Conservation (phyloP, 2,797 vertebrate genomes). For the Tamandua tetradactyla region DNA sequence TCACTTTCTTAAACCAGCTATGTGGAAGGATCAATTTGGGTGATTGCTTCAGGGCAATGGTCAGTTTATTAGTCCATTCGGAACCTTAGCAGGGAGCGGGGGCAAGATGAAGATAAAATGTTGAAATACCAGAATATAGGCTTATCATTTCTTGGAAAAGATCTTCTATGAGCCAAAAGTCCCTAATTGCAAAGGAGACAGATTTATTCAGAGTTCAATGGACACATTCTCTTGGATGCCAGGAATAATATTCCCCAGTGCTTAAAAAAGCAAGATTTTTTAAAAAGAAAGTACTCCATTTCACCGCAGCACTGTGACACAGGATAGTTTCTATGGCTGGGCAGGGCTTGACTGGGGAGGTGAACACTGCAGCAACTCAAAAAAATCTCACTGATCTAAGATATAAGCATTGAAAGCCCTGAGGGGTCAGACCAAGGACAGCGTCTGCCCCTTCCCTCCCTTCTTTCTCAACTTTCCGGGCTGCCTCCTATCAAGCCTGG, state of each 20-base stretch:
- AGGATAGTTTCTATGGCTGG: not conserved
- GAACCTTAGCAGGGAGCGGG: not conserved
- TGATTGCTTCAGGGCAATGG: not conserved
- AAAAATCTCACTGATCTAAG: not conserved
- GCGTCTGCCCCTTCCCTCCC: too few species aligned
- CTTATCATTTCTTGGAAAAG: conserved; percentile 6
- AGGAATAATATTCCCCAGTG: conserved; percentile 20
- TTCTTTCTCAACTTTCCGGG: not conserved
- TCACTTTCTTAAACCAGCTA: conserved; percentile 23
- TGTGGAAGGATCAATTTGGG: not conserved
- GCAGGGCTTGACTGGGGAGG: not conserved
- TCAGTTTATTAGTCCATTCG: not conserved
- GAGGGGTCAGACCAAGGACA: not conserved
- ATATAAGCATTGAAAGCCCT: not conserved
- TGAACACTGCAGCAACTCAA: not conserved
- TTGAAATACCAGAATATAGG: conserved; percentile 33
- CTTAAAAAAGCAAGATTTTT: not conserved
- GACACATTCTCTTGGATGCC: not conserved
- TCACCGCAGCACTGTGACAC: not conserved
- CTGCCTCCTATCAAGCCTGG: not conserved
- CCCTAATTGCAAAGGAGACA: conserved; percentile 27
- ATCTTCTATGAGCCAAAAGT: conserved; percentile 33
- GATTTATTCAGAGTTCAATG: conserved; percentile 32
- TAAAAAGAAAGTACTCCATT: not conserved
- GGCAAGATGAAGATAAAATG: not conserved